Percentiles rank a stretch among this genome's conserved stretches.
phyloP scores from a whole-genome alignment of 2,888 invertebrate species.

The Magallana nippona region DNA sequence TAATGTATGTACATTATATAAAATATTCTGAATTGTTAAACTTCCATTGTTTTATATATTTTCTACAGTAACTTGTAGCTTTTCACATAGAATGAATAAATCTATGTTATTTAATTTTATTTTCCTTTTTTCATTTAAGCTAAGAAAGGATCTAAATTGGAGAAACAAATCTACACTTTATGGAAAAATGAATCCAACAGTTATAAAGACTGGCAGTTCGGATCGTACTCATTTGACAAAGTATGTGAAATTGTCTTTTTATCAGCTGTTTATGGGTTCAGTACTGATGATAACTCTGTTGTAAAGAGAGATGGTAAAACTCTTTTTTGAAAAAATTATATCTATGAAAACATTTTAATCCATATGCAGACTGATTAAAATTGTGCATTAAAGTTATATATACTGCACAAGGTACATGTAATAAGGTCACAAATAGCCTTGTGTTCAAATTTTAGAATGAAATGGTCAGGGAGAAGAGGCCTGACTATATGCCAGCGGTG shows the following conservation, averaged over 20 bases:
- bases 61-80: too few species aligned
- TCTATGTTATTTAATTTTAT: too few species aligned
- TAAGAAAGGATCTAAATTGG: conserved; percentile 28
- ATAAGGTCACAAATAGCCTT: background rate
- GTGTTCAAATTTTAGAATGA: conserved; percentile 36
- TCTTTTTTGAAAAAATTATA: background rate
- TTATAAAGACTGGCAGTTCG: conserved; percentile 60
- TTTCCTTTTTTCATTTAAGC: background rate
- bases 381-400: background rate
- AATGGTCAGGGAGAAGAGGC: conserved; percentile 42
- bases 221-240: conserved; percentile 55
- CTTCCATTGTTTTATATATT: too few species aligned
- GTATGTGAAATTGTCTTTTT: conserved; percentile 43
- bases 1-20: too few species aligned
- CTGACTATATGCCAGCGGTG: conserved; percentile 58
- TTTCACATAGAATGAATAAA: too few species aligned
- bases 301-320: background rate
- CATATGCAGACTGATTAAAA: too few species aligned
- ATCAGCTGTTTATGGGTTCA: too few species aligned
- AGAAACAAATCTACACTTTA: conserved; percentile 40
- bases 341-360: too few species aligned
- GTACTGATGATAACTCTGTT: background rate
- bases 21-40: too few species aligned
- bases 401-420: background rate
- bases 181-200: conserved; percentile 41